Percentiles rank a stretch among this genome's conserved stretches.
These are phyloP conservation scores for Elysia chlorotica DNA, from an alignment of 1,140 invertebrate genomes.

Conservation along the genomic window DNA sequence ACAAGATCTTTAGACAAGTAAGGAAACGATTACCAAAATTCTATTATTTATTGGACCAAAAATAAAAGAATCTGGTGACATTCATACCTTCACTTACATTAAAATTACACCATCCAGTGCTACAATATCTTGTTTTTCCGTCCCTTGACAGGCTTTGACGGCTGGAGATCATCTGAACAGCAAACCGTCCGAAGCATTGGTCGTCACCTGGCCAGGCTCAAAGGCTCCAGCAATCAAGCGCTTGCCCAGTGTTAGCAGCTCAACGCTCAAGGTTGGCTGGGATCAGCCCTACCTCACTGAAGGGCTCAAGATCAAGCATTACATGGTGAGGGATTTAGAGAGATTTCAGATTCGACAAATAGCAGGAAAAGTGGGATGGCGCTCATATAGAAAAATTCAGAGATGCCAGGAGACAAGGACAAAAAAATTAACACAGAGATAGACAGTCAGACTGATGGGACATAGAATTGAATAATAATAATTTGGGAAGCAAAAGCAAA, in stretches of 20 bases:
- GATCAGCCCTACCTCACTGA: slow-evolving; percentile 56
- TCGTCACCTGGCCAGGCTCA: slow-evolving; percentile 58
- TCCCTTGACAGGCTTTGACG: slow-evolving; percentile 51
- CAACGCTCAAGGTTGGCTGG: slow-evolving; percentile 56
- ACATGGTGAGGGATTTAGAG: slow-evolving; percentile 51
- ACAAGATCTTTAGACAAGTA: too few species aligned
- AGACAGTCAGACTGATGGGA: too few species aligned
- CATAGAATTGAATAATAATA: too few species aligned
- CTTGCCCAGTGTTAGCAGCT: slow-evolving; percentile 50
- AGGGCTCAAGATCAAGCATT: slow-evolving; percentile 60
- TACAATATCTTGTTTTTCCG: not conserved
- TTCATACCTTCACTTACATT: not conserved
- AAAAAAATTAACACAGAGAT: too few species aligned
- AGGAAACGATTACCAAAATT: too few species aligned
- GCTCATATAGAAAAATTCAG: too few species aligned
- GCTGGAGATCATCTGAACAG: slow-evolving; percentile 55
- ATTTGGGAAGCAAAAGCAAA: too few species aligned
- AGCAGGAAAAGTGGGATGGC: too few species aligned
- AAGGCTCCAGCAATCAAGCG: slow-evolving; percentile 47
- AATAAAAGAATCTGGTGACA: not conserved
- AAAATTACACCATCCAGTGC: too few species aligned
- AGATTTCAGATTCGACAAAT: too few species aligned
- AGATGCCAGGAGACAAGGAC: too few species aligned
- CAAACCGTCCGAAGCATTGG: slow-evolving; percentile 57
- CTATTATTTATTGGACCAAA: not conserved